Evolutionary conservation across 2,113 vertebrate species (phyloP), one percentile per base, ranked within the genome.

Genomic region (Triplophysa rosa): DNA sequence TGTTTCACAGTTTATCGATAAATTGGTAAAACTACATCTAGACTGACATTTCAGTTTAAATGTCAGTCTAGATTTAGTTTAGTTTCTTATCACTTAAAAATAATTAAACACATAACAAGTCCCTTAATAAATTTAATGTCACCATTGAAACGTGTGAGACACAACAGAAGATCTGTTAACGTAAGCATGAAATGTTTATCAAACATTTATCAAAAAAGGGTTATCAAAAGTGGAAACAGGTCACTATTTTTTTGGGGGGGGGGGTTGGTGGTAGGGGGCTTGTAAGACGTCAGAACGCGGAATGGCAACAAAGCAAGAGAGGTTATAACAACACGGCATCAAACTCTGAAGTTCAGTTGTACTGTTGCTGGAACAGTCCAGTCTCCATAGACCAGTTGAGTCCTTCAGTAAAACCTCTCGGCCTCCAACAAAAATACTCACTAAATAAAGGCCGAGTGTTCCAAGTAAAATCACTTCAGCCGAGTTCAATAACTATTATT

Each of bases 391-490:
- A 90, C 89, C 84, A 87, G 88, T 90, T 91, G 87, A 91, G 88
- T 87, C 79, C 90, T 91, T 91, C 90, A 89, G 89, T 90, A 91
- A 89, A 92, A 88, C 72, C 74, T 80, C 58, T 81, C 42, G 12
- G 81, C 79, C 87, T 91, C 92, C 93, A 94, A 94, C 87, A 91
- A 89, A 92, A 93, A 93, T 89, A 93, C 91, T 90, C 87, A 89
- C 89, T 91, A 89, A 92, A 92, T 91, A 93, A 93, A 91, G 89
- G 88, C 88, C 77, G 87, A 87, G 86, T 58, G 86, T 89, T 93
- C 93, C 92, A 92, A 93, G 90, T 87, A 90, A 92, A 94, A 94
- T 91, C 90, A 91, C 89, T 91, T 93, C 89, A 88, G 86, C 90
- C 84, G 87, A 90, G 89, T 88, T 92, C 88, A 91, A 90, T 87